Conservation (phyloP, 2,888 invertebrate species). For the Lepidonotus clava region DNA sequence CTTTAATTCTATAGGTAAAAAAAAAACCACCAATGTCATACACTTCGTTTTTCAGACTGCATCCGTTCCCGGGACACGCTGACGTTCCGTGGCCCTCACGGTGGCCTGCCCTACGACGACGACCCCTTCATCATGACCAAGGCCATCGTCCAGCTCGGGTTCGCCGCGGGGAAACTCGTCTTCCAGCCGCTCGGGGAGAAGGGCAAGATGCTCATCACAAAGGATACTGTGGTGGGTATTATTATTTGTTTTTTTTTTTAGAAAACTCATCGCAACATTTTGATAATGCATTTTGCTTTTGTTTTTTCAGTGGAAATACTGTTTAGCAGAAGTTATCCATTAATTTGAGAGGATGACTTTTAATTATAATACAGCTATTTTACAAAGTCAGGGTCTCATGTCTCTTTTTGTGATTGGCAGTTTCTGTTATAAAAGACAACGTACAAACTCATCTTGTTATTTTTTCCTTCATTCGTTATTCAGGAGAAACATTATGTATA, state of each 20-base stretch:
- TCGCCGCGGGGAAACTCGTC: slow-evolving; percentile 68
- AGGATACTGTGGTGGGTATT: slow-evolving; percentile 67
- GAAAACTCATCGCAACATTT: background rate
- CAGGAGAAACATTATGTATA: no score
- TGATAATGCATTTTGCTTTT: background rate
- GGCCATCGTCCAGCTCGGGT: slow-evolving; percentile 67
- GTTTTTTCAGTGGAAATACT: background rate
- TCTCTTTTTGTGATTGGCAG: background rate
- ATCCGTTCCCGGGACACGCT: slow-evolving; percentile 64
- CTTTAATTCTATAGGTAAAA: no score
- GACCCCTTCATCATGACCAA: slow-evolving; percentile 70
- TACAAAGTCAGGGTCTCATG: background rate
- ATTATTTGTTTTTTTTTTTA: background rate
- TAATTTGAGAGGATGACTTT: background rate
- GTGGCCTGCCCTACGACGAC: slow-evolving; percentile 59
- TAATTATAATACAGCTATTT: background rate
- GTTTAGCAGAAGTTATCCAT: background rate
- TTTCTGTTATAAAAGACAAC: background rate
- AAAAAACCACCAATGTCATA: no score
- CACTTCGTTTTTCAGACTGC: slow-evolving; percentile 70
- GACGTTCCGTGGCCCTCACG: slow-evolving; percentile 66
- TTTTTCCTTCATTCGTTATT: no score
- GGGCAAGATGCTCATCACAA: slow-evolving; percentile 66
- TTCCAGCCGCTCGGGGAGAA: slow-evolving; percentile 68
- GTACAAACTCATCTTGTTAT: no score